Conservation (phyloP, 2,888 invertebrate genomes). For the Dugesia japonica region DNA sequence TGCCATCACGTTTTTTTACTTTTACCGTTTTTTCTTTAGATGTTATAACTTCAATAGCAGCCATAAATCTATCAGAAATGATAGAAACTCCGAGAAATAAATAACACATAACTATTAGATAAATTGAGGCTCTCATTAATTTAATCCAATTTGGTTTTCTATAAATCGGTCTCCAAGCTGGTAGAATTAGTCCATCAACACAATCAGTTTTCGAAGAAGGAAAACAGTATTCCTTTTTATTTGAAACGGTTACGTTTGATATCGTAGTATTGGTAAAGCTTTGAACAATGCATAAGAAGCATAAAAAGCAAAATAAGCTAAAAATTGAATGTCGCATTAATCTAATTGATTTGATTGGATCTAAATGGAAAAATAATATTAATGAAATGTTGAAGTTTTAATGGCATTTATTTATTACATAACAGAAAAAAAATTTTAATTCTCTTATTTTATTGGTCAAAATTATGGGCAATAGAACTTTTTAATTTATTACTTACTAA, state of each 20-base stretch:
- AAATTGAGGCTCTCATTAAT: conserved; percentile 60
- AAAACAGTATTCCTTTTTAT: not conserved
- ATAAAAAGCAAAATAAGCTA: too few species aligned
- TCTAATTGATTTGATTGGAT: too few species aligned
- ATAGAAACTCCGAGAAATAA: conserved; percentile 53
- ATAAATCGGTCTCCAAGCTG: conserved; percentile 69
- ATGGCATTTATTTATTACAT: too few species aligned
- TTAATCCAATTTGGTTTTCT: conserved; percentile 54
- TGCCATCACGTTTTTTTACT: conserved; percentile 71
- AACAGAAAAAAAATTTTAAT: too few species aligned
- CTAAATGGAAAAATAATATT: too few species aligned
- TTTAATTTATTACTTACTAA: too few species aligned
- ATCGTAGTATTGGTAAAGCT: not conserved
- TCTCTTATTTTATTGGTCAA: too few species aligned
- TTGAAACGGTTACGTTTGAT: not conserved
- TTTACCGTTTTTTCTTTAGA: conserved; percentile 60
- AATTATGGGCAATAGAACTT: too few species aligned
- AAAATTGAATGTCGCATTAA: too few species aligned
- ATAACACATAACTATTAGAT: conserved; percentile 51
- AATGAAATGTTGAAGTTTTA: too few species aligned
- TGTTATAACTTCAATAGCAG: conserved; percentile 53
- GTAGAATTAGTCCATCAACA: conserved; percentile 64
- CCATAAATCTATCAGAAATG: conserved; percentile 54
- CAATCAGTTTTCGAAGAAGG: not conserved
- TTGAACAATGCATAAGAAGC: too few species aligned